Base-by-base conservation (phyloP, 2,797 vertebrate species). In the Tenualosa thibaudeaui region DNA sequence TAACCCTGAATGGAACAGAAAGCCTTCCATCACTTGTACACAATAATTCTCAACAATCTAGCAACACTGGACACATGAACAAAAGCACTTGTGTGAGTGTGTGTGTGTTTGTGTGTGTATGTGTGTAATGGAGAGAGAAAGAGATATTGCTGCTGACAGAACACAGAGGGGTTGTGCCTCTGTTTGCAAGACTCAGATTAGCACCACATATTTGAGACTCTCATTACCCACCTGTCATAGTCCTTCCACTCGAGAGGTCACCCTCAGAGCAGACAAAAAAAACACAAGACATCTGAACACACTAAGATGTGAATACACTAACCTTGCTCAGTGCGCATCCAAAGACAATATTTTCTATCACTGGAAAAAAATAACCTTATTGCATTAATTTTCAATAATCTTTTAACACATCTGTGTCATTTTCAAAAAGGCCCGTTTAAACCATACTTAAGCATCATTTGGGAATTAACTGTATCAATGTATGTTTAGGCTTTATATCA, bases 181-280 rank as follows among this genome's bases (percentile, higher is more conserved):
- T 90, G 91, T 93, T 90, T 89, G 86, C 6, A 81, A 93, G 87
- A 86, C 83, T 58, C 92, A 93, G 91, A 92, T 92, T 95, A 94
- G 93, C 95, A 91, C 90, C 93, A 95, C 68, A 95, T 95, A 94
- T 95, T 94, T 95, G 93, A 95, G 93, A 95, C 93, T 94, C 93
- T 92, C 89, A 87, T 87, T 90, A 87, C 81, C 93, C 95, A 97
- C 95, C 96, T 96, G 95, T 96, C 94, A 91, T 92, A 91, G 94
- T 93, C 92, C 81, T 94, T 96, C 94, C 94, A 86, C 90, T 86
- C 88, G 93, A 94, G 95, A 95, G 95, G 95, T 96, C 95, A 94
- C 86, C 86, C 86, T 5, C 86, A 86, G 83, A 19, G 37, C 68
- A 43, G 37, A 40, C 68, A 75, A 40, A 37, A 49, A 8, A 49